Evolutionary conservation across 2,797 vertebrate species (phyloP), one percentile per base, ranked within the genome.

Genomic region (Zalophus californianus): DNA sequence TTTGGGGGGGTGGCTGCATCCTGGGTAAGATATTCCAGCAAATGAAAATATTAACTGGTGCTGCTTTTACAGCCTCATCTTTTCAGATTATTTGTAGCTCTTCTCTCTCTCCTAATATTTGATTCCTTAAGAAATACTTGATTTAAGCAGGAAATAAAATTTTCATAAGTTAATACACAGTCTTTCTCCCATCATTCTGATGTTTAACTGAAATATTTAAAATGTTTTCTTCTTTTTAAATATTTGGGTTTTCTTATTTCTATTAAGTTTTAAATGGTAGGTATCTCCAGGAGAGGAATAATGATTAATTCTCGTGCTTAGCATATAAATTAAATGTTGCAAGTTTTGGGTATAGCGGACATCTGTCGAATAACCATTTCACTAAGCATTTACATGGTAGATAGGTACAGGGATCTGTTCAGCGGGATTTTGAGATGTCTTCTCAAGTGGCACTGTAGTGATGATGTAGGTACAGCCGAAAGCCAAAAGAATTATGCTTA

Each of bases 51-150:
- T 82, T 41, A 84, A 52, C 44, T 29, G 27, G 1, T 38, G 9
- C 32, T 83, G 3, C 50, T 72, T 54, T 86, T 80, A 79, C 2
- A 60, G 72, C 9, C 27, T 88, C 2, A 85, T 70, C 35, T 83
- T 95, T 82, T 38, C 41, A 1, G 8, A 29, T 94, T 95, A 85
- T 94, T 85, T 82, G 10, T 94, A 78, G 7, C 20, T n/a, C 91
- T 75, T 75, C 16, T 35, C 23, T 68, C 9, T 84, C 2, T 78
- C 54, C 90, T 50, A 85, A 66, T 92, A 70, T 90, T 89, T 91
- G 94, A 87, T 96, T 80, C 6, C n/a, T 91, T 82, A 64, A 89
- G 21, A 96, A 95, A 88, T 48, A 62, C 15, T 89, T 94, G 92
- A 75, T 72, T 96, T 68, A 90, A 90, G 66, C 21, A 89, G 35